A percentile compares a stretch with the other conserved stretches of the same genome.
Conservation (phyloP, 2,113 vertebrate genomes). For the Ploceus nigricollis region DNA sequence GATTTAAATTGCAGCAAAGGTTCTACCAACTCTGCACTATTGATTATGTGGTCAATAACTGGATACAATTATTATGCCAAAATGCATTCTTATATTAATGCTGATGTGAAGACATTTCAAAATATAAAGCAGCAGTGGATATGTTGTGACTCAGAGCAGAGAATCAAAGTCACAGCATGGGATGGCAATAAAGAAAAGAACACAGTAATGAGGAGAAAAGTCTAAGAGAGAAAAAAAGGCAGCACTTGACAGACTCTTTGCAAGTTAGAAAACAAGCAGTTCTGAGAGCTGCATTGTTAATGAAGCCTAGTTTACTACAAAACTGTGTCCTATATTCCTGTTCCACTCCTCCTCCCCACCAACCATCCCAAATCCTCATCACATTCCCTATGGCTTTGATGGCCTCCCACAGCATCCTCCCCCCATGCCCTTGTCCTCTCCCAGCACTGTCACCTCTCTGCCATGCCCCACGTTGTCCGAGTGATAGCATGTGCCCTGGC, state of each 20-base stretch:
- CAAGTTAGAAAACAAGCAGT: slow-evolving; percentile 43
- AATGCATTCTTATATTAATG: slow-evolving; percentile 12
- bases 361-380: not conserved
- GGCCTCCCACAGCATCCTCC: not conserved
- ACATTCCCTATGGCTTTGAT: not conserved
- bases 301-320: slow-evolving; percentile 44
- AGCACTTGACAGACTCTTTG: slow-evolving; percentile 57
- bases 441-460: not conserved
- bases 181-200: slow-evolving; percentile 56
- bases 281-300: slow-evolving; percentile 39
- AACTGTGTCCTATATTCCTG: slow-evolving; percentile 43
- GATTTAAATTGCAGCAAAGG: not conserved
- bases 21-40: not conserved
- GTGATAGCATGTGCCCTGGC: fast-evolving
- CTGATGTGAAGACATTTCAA: slow-evolving; percentile 19
- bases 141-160: slow-evolving; percentile 45
- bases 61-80: not conserved
- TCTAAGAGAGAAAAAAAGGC: slow-evolving; percentile 41
- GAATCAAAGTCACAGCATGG: slow-evolving; percentile 69
- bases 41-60: slow-evolving; percentile 14
- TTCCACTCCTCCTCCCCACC: not conserved
- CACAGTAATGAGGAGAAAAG: slow-evolving; percentile 52
- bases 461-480: fast-evolving
- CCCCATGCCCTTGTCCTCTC: fast-evolving
- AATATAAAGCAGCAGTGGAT: not conserved